These are phyloP conservation scores for Colletes collaris DNA, from an alignment of 2,888 invertebrate species.

Conservation along the genomic window DNA sequence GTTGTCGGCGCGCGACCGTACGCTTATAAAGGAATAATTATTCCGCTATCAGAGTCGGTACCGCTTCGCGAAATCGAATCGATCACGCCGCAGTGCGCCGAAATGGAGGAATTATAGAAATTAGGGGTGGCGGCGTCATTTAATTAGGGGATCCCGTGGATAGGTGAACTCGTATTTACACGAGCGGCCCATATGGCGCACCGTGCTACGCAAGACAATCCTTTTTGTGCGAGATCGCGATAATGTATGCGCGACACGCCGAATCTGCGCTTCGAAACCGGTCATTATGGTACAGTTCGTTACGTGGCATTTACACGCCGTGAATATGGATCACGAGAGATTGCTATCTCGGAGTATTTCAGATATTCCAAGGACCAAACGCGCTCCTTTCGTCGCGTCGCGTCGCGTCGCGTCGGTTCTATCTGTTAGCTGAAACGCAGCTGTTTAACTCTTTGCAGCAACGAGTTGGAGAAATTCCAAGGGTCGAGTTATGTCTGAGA, in stretches of 20 bases:
- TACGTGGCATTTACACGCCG: not conserved
- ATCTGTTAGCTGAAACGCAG: not conserved
- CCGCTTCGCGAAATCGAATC: conserved; percentile 70
- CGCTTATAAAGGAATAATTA: conserved; percentile 39
- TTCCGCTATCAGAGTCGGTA: conserved; percentile 22
- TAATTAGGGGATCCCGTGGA: conserved; percentile 66
- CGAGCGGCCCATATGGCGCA: conserved; percentile 43
- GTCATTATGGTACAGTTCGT: not conserved
- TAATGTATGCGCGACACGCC: not conserved
- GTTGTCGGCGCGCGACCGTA: not conserved
- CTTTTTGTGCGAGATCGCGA: conserved; percentile 6
- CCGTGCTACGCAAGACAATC: conserved; percentile 12
- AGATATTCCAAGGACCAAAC: not conserved
- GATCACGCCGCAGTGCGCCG: conserved; percentile 67
- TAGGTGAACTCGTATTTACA: conserved; percentile 11
- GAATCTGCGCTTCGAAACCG: not conserved
- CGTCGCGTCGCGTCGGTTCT: not conserved
- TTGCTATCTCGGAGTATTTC: not conserved
- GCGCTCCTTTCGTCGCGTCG: not conserved
- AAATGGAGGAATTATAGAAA: conserved; percentile 75
- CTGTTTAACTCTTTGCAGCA: not conserved
- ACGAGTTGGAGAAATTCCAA: not conserved
- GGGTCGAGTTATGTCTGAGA: not conserved
- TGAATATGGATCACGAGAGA: not conserved
- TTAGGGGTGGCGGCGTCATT: conserved; percentile 76